Evolutionary conservation across 2,888 invertebrate genomes (phyloP), one percentile per base, ranked within the genome.

Genomic region (Ophioninae sp.): DNA sequence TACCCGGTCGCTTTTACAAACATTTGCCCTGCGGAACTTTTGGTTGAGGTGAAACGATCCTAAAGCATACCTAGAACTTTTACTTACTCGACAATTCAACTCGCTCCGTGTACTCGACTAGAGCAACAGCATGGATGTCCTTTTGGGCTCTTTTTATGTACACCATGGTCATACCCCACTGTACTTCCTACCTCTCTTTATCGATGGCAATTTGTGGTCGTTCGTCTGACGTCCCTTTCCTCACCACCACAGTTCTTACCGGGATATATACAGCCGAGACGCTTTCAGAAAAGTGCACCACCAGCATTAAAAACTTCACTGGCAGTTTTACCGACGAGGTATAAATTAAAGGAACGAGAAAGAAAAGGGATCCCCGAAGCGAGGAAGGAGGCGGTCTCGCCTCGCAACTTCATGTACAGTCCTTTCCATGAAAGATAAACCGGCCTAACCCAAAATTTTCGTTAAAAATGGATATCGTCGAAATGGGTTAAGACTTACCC

Each of bases 251-350:
- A 13, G 41, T 37, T 62, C 59, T 69, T 59, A 61, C 39, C 37
- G 69, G 67, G 39, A 39, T 44, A 41, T 17, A 68, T 56, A 77
- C 62, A 21, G 20, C 50, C 64, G 65, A 59, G 82, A 75, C 81
- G 84, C 83, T 87, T 87, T 85, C 81, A 81, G 80, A 85, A 85
- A 87, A 87, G 84, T 87, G 84, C 87, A 85, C 81, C 83, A 82
- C 76, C 80, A 84, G 86, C 87, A 84, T 65, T 86, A 87, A 87
- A 87, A 87, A 87, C 82, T 87, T 84, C 77, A 82, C 74, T 81
- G 84, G 75, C 82, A 85, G 82, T 75, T 85, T 86, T 85, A 84
- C 86, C 78, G 80, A 17, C 65, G 72, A 76, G 77, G 85, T 87
- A 87, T 86, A 86, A 87, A 87, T 87, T 86, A 85, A 85, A 84